Evolutionary conservation across 2,113 vertebrate genomes (phyloP), one percentile per base, ranked within the genome.

Genomic region (Oxyruncus cristatus): DNA sequence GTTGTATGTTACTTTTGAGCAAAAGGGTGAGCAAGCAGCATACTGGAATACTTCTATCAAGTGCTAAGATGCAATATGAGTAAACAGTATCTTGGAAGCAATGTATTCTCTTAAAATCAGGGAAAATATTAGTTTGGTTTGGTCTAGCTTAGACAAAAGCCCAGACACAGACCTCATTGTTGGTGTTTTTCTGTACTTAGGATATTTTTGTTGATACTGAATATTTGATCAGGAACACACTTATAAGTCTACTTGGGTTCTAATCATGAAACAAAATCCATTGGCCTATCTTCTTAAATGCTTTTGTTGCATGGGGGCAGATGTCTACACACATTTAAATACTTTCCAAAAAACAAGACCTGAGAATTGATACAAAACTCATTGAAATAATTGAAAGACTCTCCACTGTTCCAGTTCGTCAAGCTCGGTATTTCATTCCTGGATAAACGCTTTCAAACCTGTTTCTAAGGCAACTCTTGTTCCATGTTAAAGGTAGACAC

Each of bases 1-100:
- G 5, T 42, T 1, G 0, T 17, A 9, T n/a, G 3, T 19, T 76
- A 46, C 49, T 68, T 1, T 0, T 44, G 39, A 79, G 20, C 21
- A 75, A 42, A 72, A 63, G 10, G 30, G 21, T 50, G 30, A 6
- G 26, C n/a, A 53, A 63, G 15, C 17, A 85, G 23, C 22, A 53
- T 35, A 21, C 23, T 32, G 39, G 8, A 79, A 55, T 85, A 46
- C 2, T 53, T 77, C 26, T 55, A 16, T 53, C 23, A 52, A 27
- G 12, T 35, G 8, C 50, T 79, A 56, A 75, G 66, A 68, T 22
- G 16, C 76, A 30, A 65, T 35, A 35, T 82, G 6, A 50, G 5
- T 30, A 68, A 90, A 50, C 2, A 58, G 11, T 11, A 72, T 30
- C 18, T 82, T 85, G 35, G 39, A 83, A 82, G 18, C 2, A 59